These are phyloP conservation scores for Urocolius indicus DNA, from an alignment of 2,113 vertebrate genomes.

Conservation along the genomic window DNA sequence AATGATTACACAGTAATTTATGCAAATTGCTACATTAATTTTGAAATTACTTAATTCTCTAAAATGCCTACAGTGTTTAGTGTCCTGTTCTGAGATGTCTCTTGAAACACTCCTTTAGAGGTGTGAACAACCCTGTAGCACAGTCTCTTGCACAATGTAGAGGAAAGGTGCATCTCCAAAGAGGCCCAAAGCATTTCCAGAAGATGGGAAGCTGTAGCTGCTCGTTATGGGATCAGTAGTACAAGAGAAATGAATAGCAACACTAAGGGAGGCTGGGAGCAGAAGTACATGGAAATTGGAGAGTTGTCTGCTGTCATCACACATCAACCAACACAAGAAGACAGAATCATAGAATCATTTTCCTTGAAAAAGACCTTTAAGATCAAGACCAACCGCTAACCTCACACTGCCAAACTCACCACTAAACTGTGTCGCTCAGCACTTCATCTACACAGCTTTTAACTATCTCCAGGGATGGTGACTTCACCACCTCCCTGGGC, in stretches of 20 bases:
- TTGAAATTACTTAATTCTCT: slow-evolving; percentile 21
- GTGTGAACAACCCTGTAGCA: background rate
- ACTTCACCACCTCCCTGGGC: no score
- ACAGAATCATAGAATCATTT: no score
- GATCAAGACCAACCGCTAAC: no score
- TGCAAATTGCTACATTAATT: slow-evolving; percentile 39
- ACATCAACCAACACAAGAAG: accelerated
- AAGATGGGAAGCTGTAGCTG: background rate
- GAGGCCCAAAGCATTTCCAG: accelerated
- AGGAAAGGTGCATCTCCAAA: background rate
- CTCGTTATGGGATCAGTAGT: background rate
- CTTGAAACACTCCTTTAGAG: background rate
- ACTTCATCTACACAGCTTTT: no score
- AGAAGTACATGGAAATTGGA: accelerated
- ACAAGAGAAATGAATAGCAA: background rate
- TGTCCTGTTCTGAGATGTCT: background rate
- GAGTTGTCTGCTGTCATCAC: background rate
- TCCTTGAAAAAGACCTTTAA: no score
- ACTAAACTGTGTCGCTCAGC: no score
- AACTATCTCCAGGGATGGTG: no score
- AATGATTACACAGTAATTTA: slow-evolving; percentile 30
- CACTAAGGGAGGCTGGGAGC: background rate
- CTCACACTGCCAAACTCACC: no score
- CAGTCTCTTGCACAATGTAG: accelerated
- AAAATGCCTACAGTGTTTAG: background rate